Conservation (phyloP, 2,888 invertebrate species). For the Heteromyza rotundicornis region DNA sequence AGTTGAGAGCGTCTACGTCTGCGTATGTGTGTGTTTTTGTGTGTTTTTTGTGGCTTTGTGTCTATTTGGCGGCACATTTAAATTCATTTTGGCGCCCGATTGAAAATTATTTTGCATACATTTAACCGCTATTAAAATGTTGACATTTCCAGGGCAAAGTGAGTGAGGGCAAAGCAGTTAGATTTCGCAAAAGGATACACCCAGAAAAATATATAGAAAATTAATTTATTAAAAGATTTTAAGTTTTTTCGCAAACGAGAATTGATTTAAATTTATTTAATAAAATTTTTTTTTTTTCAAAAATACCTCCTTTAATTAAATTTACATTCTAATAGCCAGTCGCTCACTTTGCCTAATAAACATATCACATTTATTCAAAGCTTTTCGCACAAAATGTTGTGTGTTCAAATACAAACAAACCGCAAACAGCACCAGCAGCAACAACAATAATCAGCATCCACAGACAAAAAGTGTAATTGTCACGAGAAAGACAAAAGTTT, state of each 20-base stretch:
- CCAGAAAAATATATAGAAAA: no score
- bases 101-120: background rate
- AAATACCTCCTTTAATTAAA: no score
- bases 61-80: background rate
- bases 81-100: background rate
- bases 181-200: no score
- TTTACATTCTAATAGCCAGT: no score
- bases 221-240: no score
- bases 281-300: no score
- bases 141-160: background rate
- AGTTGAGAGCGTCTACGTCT: background rate
- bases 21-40: background rate
- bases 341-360: no score
- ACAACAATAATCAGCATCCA: constrained; percentile 29
- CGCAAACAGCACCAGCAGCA: constrained; percentile 27
- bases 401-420: constrained; percentile 31
- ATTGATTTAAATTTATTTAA: no score
- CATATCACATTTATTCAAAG: background rate
- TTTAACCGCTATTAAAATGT: background rate
- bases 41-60: background rate
- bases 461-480: background rate
- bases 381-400: background rate
- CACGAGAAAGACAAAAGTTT: background rate
- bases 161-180: no score
- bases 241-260: no score